Conservation (phyloP, 2,113 vertebrate genomes). For the Phylloscopus trochiloides region DNA sequence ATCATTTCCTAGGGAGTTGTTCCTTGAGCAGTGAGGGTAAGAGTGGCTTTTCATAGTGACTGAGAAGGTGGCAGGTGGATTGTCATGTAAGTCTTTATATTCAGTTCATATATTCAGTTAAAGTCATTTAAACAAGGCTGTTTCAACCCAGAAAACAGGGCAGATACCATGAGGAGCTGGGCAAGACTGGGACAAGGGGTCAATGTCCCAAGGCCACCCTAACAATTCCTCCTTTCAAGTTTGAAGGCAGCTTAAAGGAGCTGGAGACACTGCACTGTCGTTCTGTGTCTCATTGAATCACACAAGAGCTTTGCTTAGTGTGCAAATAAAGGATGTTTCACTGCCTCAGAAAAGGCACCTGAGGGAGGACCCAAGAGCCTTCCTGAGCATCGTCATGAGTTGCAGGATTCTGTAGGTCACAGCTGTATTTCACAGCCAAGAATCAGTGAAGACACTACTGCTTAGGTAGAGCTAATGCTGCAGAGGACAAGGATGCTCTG, state of each 20-base stretch:
- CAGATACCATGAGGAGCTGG: not conserved
- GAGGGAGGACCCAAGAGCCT: not conserved
- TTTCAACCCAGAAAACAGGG: not conserved
- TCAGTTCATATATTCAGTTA: not conserved
- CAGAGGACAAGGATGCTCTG: not conserved
- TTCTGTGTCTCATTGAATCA: not conserved
- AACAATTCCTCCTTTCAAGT: not conserved
- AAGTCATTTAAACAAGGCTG: not conserved
- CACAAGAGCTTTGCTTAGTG: not conserved
- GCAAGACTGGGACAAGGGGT: accelerated
- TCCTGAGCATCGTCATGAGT: not conserved
- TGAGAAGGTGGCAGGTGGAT: not conserved
- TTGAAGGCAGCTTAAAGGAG: not conserved
- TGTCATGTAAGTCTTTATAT: not conserved
- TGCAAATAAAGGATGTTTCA: not conserved
- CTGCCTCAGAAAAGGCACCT: not conserved
- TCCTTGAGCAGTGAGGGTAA: not conserved
- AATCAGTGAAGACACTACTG: not conserved
- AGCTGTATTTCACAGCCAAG: not conserved
- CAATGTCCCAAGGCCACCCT: too few species aligned
- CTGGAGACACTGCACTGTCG: not conserved
- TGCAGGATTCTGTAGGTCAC: not conserved
- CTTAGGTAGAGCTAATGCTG: not conserved
- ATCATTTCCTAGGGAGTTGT: not conserved
- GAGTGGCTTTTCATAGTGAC: not conserved